phyloP scores from a whole-genome alignment of 1,140 invertebrate species.

The Dolichoris vasculosae region DNA sequence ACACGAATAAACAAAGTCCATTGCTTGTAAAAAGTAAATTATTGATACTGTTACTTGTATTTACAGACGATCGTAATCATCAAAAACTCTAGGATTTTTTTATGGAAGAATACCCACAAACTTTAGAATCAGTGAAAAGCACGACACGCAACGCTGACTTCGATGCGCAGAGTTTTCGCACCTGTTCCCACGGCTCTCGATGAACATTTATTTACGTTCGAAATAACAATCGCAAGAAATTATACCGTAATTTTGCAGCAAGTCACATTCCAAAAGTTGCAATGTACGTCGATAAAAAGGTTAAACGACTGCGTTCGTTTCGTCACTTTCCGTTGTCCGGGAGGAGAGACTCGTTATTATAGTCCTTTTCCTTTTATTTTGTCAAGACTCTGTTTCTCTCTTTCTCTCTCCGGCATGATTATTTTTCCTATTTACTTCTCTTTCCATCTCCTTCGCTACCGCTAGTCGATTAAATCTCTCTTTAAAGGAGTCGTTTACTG shows the following conservation, averaged over 20 bases:
- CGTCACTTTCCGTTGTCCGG: constrained; percentile 23
- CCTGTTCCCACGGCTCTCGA: constrained; percentile 27
- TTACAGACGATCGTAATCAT: not conserved
- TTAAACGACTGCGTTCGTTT: not conserved
- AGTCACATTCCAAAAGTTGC: not conserved
- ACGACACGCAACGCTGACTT: not conserved
- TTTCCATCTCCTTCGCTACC: not conserved
- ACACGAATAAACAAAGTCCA: too few species aligned
- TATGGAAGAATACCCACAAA: not conserved
- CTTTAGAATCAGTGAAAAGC: not conserved
- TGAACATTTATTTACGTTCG: constrained; percentile 15
- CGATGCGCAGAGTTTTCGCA: not conserved
- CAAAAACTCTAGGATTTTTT: not conserved
- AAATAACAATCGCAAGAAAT: constrained; percentile 15
- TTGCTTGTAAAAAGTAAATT: not conserved
- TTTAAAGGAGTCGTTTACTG: not conserved
- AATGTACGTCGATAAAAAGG: not conserved
- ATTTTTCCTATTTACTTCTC: not conserved
- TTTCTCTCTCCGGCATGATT: not conserved
- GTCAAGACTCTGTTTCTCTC: not conserved
- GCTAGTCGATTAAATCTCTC: not conserved
- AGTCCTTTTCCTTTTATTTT: constrained; percentile 1
- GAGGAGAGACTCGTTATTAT: not conserved
- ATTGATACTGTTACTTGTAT: not conserved
- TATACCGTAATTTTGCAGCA: not conserved